These are phyloP conservation scores for Lysiphlebus fabarum DNA, from an alignment of 1,140 invertebrate genomes.

Conservation along the genomic window DNA sequence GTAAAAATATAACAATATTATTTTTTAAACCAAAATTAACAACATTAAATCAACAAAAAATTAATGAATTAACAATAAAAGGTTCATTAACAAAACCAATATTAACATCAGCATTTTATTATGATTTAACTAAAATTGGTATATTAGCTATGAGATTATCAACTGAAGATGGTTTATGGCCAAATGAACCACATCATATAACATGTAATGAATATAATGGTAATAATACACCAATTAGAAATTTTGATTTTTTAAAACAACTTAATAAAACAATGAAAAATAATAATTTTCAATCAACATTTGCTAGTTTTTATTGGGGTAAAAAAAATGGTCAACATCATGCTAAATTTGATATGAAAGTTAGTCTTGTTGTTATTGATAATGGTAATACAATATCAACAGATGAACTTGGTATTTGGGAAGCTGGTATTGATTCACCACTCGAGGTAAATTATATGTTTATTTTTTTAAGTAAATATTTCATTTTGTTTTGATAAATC, in stretches of 20 bases:
- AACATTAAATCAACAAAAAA: slow-evolving; percentile 38
- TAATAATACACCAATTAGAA: slow-evolving; percentile 65
- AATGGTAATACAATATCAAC: slow-evolving; percentile 30
- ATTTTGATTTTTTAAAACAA: slow-evolving; percentile 60
- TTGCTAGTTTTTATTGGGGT: slow-evolving; percentile 44
- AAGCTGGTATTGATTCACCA: slow-evolving; percentile 32
- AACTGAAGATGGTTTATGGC: slow-evolving; percentile 66
- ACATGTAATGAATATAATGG: slow-evolving; percentile 74
- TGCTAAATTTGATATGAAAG: slow-evolving; percentile 37
- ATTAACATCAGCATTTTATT: slow-evolving; percentile 75
- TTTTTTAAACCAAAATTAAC: slow-evolving; percentile 39
- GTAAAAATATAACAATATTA: slow-evolving; percentile 39
- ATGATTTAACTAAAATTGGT: slow-evolving; percentile 72
- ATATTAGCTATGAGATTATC: slow-evolving; percentile 72
- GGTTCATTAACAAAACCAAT: slow-evolving; percentile 35
- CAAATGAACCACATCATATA: slow-evolving; percentile 64
- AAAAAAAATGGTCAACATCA: slow-evolving; percentile 41
- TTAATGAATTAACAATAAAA: slow-evolving; percentile 57
- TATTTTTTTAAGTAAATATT: slow-evolving; percentile 1
- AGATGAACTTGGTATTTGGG: slow-evolving; percentile 41
- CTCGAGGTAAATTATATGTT: slow-evolving; percentile 35
- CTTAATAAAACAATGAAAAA: slow-evolving; percentile 44
- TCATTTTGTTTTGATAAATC: neutral
- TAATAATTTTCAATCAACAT: slow-evolving; percentile 34
- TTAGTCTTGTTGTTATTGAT: slow-evolving; percentile 38